These are phyloP conservation scores for Chloromyia formosa DNA, from an alignment of 2,888 invertebrate genomes.

Conservation along the genomic window DNA sequence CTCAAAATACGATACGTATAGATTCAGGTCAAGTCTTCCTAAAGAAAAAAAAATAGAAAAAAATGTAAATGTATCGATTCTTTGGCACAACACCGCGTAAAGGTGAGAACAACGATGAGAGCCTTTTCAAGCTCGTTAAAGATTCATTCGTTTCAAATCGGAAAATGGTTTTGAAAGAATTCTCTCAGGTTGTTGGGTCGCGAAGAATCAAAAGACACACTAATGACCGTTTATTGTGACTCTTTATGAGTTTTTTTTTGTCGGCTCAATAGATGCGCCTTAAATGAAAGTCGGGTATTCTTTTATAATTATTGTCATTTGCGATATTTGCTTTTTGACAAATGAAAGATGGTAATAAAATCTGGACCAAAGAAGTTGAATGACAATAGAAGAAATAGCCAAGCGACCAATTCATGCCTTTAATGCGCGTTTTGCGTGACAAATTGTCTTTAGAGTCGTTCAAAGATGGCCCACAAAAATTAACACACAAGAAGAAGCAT, in stretches of 20 bases:
- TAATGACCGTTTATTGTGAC: not conserved
- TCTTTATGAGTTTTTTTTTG: not conserved
- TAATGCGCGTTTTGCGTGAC: slow-evolving; percentile 22
- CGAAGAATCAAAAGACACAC: not conserved
- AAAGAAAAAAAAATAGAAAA: no score
- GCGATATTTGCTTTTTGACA: not conserved
- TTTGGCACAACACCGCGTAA: no score
- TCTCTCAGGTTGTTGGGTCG: no score
- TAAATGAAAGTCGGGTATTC: no score
- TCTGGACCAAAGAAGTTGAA: slow-evolving; percentile 9
- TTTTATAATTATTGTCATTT: no score
- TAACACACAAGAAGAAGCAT: no score
- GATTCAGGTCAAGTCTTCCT: no score
- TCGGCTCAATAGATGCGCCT: not conserved
- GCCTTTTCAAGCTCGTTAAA: slow-evolving; percentile 5
- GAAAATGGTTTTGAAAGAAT: not conserved
- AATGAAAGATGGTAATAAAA: slow-evolving; percentile 5
- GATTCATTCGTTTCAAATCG: slow-evolving; percentile 27
- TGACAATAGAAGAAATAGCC: not conserved
- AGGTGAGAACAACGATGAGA: no score
- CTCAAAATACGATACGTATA: not conserved
- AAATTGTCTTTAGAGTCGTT: not conserved
- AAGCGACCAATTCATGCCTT: not conserved
- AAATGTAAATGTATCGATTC: no score
- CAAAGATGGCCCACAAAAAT: no score